Evolutionary conservation across 2,113 vertebrate genomes (phyloP), one percentile per base, ranked within the genome.

Genomic region (Sapayoa aenigma): DNA sequence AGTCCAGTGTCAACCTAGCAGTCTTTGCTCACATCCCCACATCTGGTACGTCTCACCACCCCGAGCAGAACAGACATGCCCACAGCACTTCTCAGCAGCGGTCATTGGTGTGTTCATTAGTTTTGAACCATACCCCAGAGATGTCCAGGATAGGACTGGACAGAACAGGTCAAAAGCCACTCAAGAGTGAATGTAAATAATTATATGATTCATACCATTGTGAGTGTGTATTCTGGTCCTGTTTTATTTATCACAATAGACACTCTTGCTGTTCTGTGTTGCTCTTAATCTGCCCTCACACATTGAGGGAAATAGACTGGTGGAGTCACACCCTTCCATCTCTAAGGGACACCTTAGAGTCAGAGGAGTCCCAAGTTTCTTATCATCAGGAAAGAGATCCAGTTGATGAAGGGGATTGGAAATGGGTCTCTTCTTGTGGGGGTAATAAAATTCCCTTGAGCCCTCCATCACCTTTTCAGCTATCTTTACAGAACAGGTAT

Each of bases 41-140:
- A 27, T 39, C 47, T 72, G 39, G 17, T 59, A 17, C 9, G 2
- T 11, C 37, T 37, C 41, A 33, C 12, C 1, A 5, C 14, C 25
- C 33, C 0, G 1, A 24, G 49, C 23, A 75, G 44, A 65, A 56
- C 1, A 4, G 23, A 31, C 21, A 8, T 77, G 28, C 14, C 37
- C 30, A 50, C 28, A 58, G 31, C 46, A 53, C 27, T 23, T 81
- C 65, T 67, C 23, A 68, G 52, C 56, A 87, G 22, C 0, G 0
- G 28, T 62, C 7, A 1, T 28, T 53, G 41, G 8, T 24, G 11
- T n/a, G 3, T 37, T 28, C 69, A 2, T 22, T 73, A 76, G 22
- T 39, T 35, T 89, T 74, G 25, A 89, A 60, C 33, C 18, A 47
- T 27, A 6, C 11, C 20, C 37, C 2, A 1, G 25, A 0, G 3